Base-by-base conservation (phyloP, 64 coral and sea anemone species). In the Anthopleura sola region DNA sequence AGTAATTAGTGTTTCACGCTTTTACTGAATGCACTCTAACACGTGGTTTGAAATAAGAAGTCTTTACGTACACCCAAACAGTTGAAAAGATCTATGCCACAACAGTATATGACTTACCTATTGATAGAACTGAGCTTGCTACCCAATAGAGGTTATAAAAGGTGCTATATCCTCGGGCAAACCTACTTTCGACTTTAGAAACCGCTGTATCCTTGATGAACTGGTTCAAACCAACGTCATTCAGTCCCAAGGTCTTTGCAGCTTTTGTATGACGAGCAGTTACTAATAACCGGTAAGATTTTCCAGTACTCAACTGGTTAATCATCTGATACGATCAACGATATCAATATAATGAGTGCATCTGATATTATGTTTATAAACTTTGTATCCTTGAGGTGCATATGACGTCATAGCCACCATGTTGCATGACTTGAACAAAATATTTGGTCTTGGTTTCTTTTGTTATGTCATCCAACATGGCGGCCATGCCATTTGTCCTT, bases 191-290 rank as follows among this genome's bases (percentile, higher is more conserved):
- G 37, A 48, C 11, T 7, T 37, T 17, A 24, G 36, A 21, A 48
- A 11, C 8, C 17, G 76, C 76, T 32, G 66, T 71, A 0, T 71
- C 66, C 28, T 34, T 71, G 66, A 71, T 71, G 66, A 79, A 79
- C 37, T 38, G 26, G 44, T 48, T 44, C 24, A 79, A 2, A 3
- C 76, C 44, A 10, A 79, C 44, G 20, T 79, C 44, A 44, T 79
- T 48, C 76, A 79, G 16, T 46, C 76, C 76, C 3, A 79, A 3
- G 5, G 31, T 44, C 24, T 47, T 79, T 17, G 36, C 76, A 26
- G 76, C 76, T 79, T 79, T 79, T 21, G 76, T 79, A 13, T 79
- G 36, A 20, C 44, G 76, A 48, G 76, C 76, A 18, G 5, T 40
- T 38, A 79, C 37, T 79, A 79, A 79, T 79, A 44, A 37, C 15